Conservation (phyloP, 2,888 invertebrate genomes). For the Drosophila kuntzei region DNA sequence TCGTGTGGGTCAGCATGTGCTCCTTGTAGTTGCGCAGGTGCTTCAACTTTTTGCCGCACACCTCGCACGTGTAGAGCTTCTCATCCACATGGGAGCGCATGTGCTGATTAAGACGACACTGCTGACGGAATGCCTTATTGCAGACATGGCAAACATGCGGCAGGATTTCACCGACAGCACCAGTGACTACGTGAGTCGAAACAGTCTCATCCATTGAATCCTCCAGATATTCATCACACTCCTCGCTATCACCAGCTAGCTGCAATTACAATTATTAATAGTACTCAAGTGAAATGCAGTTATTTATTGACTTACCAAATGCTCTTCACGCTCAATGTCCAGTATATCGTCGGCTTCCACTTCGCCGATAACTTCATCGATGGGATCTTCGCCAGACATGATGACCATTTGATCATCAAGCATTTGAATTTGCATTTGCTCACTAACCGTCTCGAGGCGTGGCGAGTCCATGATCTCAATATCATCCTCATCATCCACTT, state of each 20-base stretch:
- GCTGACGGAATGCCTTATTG: constrained; percentile 65
- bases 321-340: constrained; percentile 57
- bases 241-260: constrained; percentile 50
- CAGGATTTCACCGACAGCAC: constrained; percentile 31
- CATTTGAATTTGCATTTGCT: constrained; percentile 53
- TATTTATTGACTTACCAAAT: constrained; percentile 40
- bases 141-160: constrained; percentile 58
- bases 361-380: constrained; percentile 57
- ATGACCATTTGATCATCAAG: constrained; percentile 59
- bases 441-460: constrained; percentile 25
- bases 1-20: constrained; percentile 84
- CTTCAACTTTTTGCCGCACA: constrained; percentile 84
- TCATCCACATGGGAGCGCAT: constrained; percentile 84
- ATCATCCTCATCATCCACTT: constrained; percentile 59
- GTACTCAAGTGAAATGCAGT: not conserved
- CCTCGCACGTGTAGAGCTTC: constrained; percentile 83
- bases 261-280: not conserved
- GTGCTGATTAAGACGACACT: constrained; percentile 78
- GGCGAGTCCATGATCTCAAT: constrained; percentile 62
- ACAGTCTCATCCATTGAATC: constrained; percentile 19
- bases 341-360: constrained; percentile 56
- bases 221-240: constrained; percentile 44
- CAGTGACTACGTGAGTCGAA: constrained; percentile 1
- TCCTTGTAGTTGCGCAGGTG: constrained; percentile 85
- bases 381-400: constrained; percentile 49